Conservation (phyloP, 2,888 invertebrate species). For the Cotesia congregata region DNA sequence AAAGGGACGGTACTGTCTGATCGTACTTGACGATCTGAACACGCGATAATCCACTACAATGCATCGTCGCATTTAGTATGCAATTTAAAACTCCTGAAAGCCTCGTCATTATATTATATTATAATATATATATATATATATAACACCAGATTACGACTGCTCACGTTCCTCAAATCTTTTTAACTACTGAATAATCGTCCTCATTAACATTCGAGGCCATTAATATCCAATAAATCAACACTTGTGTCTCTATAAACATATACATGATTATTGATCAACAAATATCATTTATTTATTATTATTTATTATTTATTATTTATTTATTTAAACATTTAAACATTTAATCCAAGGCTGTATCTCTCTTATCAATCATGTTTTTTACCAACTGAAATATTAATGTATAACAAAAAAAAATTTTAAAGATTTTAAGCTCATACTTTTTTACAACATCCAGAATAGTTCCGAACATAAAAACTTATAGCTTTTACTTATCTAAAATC, state of each 20-base stretch:
- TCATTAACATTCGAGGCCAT: constrained; percentile 28
- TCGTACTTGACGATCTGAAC: constrained; percentile 38
- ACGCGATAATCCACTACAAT: constrained; percentile 42
- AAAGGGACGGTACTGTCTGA: constrained; percentile 39
- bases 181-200: constrained; percentile 15
- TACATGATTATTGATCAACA: not conserved
- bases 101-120: not conserved
- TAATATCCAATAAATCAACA: constrained; percentile 34
- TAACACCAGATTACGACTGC: not conserved
- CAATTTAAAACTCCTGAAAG: constrained; percentile 32
- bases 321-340: too few species aligned
- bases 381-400: too few species aligned
- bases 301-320: too few species aligned
- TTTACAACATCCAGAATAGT: not conserved
- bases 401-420: too few species aligned
- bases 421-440: not conserved
- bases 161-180: constrained; percentile 24
- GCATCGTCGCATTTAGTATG: constrained; percentile 37
- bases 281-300: too few species aligned
- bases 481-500: too few species aligned
- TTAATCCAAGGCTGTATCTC: too few species aligned
- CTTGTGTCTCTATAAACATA: not conserved
- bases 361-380: too few species aligned
- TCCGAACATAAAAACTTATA: too few species aligned
- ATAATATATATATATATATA: not conserved